Base-by-base conservation (phyloP, 2,888 invertebrate genomes). In the Mycogona germanica region DNA sequence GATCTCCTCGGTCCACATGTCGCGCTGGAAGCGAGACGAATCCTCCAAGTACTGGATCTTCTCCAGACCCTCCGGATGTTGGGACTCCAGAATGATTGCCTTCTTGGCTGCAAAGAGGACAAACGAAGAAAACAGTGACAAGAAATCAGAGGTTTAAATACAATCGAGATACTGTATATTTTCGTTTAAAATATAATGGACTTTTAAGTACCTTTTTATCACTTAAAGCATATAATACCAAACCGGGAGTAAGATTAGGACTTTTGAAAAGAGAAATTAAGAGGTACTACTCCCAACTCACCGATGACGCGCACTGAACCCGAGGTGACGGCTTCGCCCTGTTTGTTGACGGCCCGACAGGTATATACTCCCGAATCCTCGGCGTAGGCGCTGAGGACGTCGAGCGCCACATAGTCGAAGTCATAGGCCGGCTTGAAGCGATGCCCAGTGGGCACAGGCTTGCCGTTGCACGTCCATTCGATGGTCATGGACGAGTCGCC, bases 341-440 rank as follows among this genome's bases (percentile, higher is more conserved):
- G 76, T 65, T 86, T 85, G 69, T 97, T 98, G 54, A 87, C 83
- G 1, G 96, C 96, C 69, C 87, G 85, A 65, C 93, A 95, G 12
- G 91, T 91, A 69, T 96, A 97, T 0, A 92, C 87, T 19, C 96
- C 96, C 5, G 89, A 89, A 72, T 98, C 98, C 63, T 86, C 87
- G n/a, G 97, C 89, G 68, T 95, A 96, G 25, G 95, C 92, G 65
- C 93, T 92, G 23, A 96, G 75, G 49, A 98, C 80, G 71, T 97
- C 97, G 51, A 99, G 75, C 7, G 96, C 93, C 19, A 96, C 95
- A 67, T 93, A 97, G 66, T 95, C 95, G 68, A 96, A 95, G 71
- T 97, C 96, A 66, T 91, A 87, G 2, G 92, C 89, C 40, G 95
- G 95, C 66, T 93, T 80, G 75, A 96, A 97, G 60, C 97, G 79